Conservation (phyloP, 2,797 vertebrate genomes). For the Sciaenops ocellatus region DNA sequence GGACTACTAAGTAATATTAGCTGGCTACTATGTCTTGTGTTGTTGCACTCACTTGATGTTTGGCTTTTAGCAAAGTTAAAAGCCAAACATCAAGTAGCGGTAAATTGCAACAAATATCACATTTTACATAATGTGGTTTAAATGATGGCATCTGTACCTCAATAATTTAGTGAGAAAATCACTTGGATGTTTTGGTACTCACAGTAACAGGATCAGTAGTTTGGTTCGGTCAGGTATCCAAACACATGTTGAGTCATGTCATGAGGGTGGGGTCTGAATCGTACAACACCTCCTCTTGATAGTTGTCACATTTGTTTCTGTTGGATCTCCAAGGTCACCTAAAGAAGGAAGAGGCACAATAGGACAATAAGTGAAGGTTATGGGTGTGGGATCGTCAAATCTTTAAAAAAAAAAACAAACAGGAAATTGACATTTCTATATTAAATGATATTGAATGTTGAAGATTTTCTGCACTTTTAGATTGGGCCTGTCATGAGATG, state of each 20-base stretch:
- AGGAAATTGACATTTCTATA: background rate
- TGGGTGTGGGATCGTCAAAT: background rate
- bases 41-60: no score
- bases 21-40: no score
- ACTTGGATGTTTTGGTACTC: conserved; percentile 53
- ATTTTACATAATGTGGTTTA: background rate
- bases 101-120: no score
- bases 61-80: no score
- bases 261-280: conserved; percentile 26
- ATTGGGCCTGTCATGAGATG: conserved; percentile 3
- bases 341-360: conserved; percentile 9
- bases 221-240: conserved; percentile 67
- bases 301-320: conserved; percentile 58
- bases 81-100: no score
- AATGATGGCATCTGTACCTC: background rate
- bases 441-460: background rate
- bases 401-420: background rate
- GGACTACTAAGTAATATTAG: no score
- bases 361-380: background rate
- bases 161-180: background rate
- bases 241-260: conserved; percentile 63
- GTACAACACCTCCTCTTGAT: conserved; percentile 6
- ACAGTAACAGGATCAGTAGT: conserved; percentile 59
- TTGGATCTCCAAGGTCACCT: conserved; percentile 47
- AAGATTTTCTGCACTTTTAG: background rate